Base-by-base conservation (phyloP, 2,797 vertebrate species). In the Bovichtus variegatus region DNA sequence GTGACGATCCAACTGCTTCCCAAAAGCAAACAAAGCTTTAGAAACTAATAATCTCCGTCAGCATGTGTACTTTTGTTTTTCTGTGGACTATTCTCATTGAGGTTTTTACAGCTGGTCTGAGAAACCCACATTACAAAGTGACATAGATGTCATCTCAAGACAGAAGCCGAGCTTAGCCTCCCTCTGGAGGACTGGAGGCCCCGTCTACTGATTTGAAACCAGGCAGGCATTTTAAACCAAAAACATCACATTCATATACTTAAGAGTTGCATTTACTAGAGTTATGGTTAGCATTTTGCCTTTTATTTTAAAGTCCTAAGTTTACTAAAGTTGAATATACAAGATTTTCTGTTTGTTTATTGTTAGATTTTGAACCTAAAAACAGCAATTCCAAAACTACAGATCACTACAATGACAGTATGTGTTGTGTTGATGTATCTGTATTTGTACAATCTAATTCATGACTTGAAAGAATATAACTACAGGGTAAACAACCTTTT, bases 81-180 rank as follows among this genome's bases (percentile, higher is more conserved):
- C 50, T 31, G 21, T 25, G 16, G 15, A 72, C 16, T 58, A 16
- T 57, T 65, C 21, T 73, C 29, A 15, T 62, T 64, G 44, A 75
- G 78, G 78, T 80, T 85, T 90, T 84, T 74, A 66, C 90, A 90
- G 87, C 89, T 88, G 91, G 85, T 87, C 85, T 91, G 88, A 84
- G 60, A 86, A 91, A 83, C 54, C 78, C 41, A 67, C 53, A 49
- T 59, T 49, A 55, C 13, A 58, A 72, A 75, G 31, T 46, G 47
- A 80, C 51, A 49, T 3, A 54, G 18, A 60, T 41, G 29, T 78
- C 19, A 71, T 64, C 34, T 47, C 4, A 46, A 74, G 60, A 73
- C 62, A 77, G 57, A 72, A 44, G 49, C 57, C 67, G 34, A 12
- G 63, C 11, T 72, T 68, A 59, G 73, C 71, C 63, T 75, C 31